phyloP scores from a whole-genome alignment of 2,113 vertebrate genomes.

The Cromileptes altivelis region DNA sequence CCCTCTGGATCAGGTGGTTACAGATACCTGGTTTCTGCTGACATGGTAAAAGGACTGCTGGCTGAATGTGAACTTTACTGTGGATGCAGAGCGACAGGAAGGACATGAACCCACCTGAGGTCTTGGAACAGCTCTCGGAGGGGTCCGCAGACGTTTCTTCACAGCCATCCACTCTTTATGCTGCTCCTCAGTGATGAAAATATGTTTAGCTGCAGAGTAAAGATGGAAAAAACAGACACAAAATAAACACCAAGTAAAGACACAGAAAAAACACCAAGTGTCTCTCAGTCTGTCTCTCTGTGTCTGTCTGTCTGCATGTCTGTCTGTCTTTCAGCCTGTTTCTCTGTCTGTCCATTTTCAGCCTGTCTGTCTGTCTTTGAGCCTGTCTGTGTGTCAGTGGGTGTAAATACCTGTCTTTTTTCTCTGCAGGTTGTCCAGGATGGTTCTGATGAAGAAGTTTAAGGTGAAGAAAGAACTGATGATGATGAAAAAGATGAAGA shows the following conservation, averaged over 20 bases:
- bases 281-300: no score
- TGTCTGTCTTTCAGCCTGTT: no score
- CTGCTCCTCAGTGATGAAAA: slow-evolving; percentile 94
- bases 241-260: neutral
- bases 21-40: no score
- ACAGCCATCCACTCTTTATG: slow-evolving; percentile 91
- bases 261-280: neutral
- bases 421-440: slow-evolving; percentile 45
- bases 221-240: neutral
- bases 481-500: slow-evolving; percentile 56
- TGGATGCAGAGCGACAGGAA: no score
- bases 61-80: no score
- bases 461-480: slow-evolving; percentile 55
- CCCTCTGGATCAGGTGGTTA: no score
- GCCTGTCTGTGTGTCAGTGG: neutral
- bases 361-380: no score
- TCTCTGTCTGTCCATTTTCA: no score
- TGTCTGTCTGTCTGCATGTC: neutral
- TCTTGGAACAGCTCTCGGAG: neutral
- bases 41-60: no score
- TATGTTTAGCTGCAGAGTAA: slow-evolving; percentile 92
- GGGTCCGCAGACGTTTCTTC: slow-evolving; percentile 85
- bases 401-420: slow-evolving; percentile 47
- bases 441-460: slow-evolving; percentile 59
- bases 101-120: slow-evolving; percentile 40